Evolutionary conservation across 2,113 vertebrate species (phyloP).

Genomic region (Cettia cetti): DNA sequence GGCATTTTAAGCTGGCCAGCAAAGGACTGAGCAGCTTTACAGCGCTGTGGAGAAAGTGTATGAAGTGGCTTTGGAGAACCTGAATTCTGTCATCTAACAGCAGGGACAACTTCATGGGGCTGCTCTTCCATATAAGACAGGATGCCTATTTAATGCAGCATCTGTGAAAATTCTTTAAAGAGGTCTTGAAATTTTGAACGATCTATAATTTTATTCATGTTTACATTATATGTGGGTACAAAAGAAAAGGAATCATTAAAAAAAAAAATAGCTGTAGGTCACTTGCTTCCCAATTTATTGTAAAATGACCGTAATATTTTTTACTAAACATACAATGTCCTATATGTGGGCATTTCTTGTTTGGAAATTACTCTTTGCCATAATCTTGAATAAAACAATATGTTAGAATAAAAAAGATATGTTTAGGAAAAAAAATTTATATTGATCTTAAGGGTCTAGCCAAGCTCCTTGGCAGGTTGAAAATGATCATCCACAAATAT

Average conservation of each 20-base stretch:
- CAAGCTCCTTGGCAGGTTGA: neutral
- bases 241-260: neutral
- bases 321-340: neutral
- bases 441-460: neutral
- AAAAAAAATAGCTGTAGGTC: accelerated
- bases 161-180: neutral
- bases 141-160: neutral
- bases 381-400: neutral
- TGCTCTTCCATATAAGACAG: neutral
- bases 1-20: neutral
- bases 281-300: neutral
- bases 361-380: neutral
- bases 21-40: neutral
- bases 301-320: neutral
- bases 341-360: neutral
- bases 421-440: neutral
- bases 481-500: neutral
- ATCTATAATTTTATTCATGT: neutral
- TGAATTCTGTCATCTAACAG: neutral
- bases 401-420: neutral
- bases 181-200: neutral
- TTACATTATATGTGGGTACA: neutral
- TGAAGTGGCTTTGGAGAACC: neutral
- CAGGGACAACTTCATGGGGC: neutral
- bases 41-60: neutral